A percentile compares a stretch with the other conserved stretches of the same genome.
Conservation (phyloP, 2,113 vertebrate species). For the Fulica atra region DNA sequence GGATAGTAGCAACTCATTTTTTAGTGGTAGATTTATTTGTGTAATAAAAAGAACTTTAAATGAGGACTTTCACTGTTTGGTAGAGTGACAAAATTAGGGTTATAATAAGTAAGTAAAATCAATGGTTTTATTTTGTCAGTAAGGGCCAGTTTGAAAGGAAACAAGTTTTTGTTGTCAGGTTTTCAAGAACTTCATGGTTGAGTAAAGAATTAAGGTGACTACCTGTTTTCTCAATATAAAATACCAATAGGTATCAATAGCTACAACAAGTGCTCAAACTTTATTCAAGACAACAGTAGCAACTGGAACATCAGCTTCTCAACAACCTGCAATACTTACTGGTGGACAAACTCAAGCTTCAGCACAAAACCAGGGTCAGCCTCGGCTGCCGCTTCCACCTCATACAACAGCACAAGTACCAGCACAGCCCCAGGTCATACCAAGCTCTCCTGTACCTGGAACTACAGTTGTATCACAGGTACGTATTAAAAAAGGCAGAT, state of each 20-base stretch:
- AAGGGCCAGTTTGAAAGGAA: neutral
- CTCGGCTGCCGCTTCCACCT: neutral
- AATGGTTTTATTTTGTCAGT: neutral
- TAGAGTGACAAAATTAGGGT: neutral
- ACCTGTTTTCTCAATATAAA: neutral
- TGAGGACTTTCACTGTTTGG: neutral
- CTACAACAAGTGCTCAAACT: neutral
- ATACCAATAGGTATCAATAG: constrained; percentile 27
- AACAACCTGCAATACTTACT: constrained; percentile 68
- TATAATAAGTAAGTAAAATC: neutral
- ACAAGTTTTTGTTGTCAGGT: neutral
- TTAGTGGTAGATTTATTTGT: neutral
- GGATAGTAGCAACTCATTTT: neutral
- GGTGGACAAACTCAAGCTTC: constrained; percentile 55
- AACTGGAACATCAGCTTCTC: constrained; percentile 74
- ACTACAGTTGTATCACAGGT: constrained; percentile 83
- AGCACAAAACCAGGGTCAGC: constrained; percentile 55
- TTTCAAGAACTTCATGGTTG: neutral
- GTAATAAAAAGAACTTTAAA: neutral
- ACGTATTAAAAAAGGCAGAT: neutral
- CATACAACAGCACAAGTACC: constrained; percentile 43
- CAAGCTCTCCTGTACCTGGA: constrained; percentile 75
- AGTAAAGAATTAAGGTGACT: neutral
- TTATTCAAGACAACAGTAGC: constrained; percentile 62
- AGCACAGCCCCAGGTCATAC: constrained; percentile 58